Base-by-base conservation (phyloP, 1,140 invertebrate genomes). In the Drosophila lowei region DNA sequence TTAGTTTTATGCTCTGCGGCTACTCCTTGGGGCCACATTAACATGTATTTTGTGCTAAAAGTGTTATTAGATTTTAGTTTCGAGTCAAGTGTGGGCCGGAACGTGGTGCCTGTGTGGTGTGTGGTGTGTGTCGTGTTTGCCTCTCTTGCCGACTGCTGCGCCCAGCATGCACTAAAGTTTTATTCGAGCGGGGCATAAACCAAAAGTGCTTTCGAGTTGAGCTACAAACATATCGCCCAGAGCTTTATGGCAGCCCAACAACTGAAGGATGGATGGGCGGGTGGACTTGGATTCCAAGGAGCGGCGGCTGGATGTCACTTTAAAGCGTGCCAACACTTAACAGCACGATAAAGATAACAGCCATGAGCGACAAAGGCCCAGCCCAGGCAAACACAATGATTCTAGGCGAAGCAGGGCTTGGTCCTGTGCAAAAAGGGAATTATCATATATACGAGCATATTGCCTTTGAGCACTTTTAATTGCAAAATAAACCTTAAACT, bases 21-120 rank as follows among this genome's bases (percentile, higher is more conserved):
- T 38, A 46, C 66, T 86, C 84, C 83, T 86, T 76, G 65, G 83
- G 83, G 83, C 70, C 78, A 75, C 84, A 86, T 86, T 86, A 86
- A 88, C 83, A 86, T 86, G 83, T 86, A 86, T 86, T 86, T 70
- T 86, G 83, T 83, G 79, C 83, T 86, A 86, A 86, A 86, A 86
- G 83, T 86, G 83, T 89, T 86, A 86, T 86, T 86, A 86, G 83
- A 86, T 86, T 86, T 86, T 86, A 86, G 83, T 89, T 86, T 88
- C 83, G 77, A 86, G 83, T 86, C 83, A 88, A 86, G 78, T 86
- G 83, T 66, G 73, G 68, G 50, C 46, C 50, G 6, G 43, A 9
- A 44, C 52, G 55, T 61, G 48, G 28, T 28, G 28, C 6, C 28
- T 28, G 8, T 23, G 23, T 23, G 4, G 18, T 18, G 18, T 18